Conservation (phyloP, 2,888 invertebrate genomes). For the Coleophora deauratella region DNA sequence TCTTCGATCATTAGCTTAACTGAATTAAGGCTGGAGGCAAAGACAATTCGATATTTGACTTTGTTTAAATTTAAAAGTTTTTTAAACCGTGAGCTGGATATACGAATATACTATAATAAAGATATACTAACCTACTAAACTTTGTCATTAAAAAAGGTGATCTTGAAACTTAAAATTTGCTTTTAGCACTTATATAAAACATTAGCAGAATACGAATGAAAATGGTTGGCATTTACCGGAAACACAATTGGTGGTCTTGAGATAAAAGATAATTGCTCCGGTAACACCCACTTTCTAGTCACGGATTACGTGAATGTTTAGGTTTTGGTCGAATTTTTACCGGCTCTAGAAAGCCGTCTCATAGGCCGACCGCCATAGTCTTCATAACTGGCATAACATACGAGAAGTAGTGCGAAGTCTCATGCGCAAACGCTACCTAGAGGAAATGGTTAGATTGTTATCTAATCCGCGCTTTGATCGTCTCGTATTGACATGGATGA, state of each 20-base stretch:
- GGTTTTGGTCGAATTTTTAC: slow-evolving; percentile 40
- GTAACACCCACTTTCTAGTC: slow-evolving; percentile 51
- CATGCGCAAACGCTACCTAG: slow-evolving; percentile 36
- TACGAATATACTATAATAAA: too few relatives aligned
- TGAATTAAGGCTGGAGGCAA: too few relatives aligned
- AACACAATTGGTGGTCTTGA: background rate
- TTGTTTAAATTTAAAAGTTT: too few relatives aligned
- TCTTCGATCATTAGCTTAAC: slow-evolving; percentile 21
- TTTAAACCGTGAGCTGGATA: too few relatives aligned
- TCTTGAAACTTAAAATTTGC: too few relatives aligned
- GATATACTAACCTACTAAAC: too few relatives aligned
- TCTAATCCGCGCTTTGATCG: slow-evolving; percentile 35
- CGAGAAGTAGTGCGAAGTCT: slow-evolving; percentile 42
- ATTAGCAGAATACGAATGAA: too few relatives aligned
- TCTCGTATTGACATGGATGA: slow-evolving; percentile 36
- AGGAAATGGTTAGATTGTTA: slow-evolving; percentile 37
- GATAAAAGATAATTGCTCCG: slow-evolving; percentile 14
- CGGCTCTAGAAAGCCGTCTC: slow-evolving; percentile 44
- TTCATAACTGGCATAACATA: slow-evolving; percentile 35
- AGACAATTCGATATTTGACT: too few relatives aligned
- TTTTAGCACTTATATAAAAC: too few relatives aligned
- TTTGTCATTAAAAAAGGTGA: too few relatives aligned
- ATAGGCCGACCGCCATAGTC: slow-evolving; percentile 21
- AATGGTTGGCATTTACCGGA: background rate
- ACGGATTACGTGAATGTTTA: slow-evolving; percentile 46